These are phyloP conservation scores for Macrocentrus cingulum DNA, from an alignment of 1,140 invertebrate species.

Conservation along the genomic window DNA sequence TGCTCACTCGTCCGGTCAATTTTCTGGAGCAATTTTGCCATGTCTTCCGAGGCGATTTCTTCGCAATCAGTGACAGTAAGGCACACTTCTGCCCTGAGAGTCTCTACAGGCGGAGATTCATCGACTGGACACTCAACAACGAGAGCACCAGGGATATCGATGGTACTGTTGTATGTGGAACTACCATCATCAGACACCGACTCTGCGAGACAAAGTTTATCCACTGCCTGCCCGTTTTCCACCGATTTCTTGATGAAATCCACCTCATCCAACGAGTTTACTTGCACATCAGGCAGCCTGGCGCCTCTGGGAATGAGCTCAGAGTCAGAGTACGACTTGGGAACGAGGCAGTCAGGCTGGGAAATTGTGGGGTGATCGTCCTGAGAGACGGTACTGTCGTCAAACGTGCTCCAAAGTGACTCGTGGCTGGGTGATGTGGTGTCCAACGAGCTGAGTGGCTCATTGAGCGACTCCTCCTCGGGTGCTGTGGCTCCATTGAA, in stretches of 20 bases:
- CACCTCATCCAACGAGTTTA: slow-evolving; percentile 10
- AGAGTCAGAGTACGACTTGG: slow-evolving; percentile 48
- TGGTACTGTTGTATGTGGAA: slow-evolving; percentile 40
- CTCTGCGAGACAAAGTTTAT: background rate
- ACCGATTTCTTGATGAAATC: slow-evolving; percentile 14
- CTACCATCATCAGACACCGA: slow-evolving; percentile 44
- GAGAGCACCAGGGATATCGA: slow-evolving; percentile 33
- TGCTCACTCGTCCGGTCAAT: slow-evolving; percentile 23
- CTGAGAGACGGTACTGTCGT: slow-evolving; percentile 47
- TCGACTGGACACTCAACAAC: slow-evolving; percentile 31
- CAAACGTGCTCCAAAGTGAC: slow-evolving; percentile 50
- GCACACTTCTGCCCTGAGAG: slow-evolving; percentile 31
- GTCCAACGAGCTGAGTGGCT: slow-evolving; percentile 39
- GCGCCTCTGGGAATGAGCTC: slow-evolving; percentile 29
- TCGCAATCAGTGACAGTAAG: slow-evolving; percentile 31
- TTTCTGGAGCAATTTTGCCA: slow-evolving; percentile 31
- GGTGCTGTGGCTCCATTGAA: background rate
- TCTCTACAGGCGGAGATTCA: background rate
- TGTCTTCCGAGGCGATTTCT: slow-evolving; percentile 28
- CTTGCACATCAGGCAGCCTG: background rate
- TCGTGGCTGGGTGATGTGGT: slow-evolving; percentile 49
- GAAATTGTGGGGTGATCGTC: slow-evolving; percentile 34
- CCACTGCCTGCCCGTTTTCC: background rate
- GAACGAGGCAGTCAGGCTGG: background rate
- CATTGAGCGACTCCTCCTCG: slow-evolving; percentile 39